Evolutionary conservation across 2,113 vertebrate genomes (phyloP), one percentile per base, ranked within the genome.

Genomic region (Mixornis gularis): DNA sequence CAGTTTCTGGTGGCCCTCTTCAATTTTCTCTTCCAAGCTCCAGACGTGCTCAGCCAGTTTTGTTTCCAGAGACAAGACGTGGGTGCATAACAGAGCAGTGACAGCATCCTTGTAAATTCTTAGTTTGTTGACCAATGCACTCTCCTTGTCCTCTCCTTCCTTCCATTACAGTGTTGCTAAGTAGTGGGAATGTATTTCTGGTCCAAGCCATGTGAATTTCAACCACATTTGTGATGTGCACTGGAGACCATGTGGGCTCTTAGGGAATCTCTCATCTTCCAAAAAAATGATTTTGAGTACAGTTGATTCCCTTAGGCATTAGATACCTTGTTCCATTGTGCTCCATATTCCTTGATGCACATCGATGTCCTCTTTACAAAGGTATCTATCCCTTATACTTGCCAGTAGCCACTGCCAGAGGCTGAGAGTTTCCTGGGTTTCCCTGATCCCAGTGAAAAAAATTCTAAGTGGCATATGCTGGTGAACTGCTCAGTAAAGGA

Each of bases 41-140:
- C 2, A 1, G 38, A 70, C 0, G 0, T 43, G 5, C 30, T 29
- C 65, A 59, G 44, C 26, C 44, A 60, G 30, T 16, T 60, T 56
- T 79, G 27, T 32, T 51, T 51, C 34, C 30, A 41, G 3, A 17
- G 43, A 41, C 1, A 0, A 80, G 15, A 59, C 1, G 3, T 17
- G 15, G 8, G 15, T 59, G 19, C 24, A 6, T 49, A 69, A 59
- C 18, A n/a, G 24, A 11, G 41, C 34, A 38, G 34, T 34, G 34
- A 73, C 34, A 40, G 34, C 1, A 0, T 26, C 52, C 32, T 36
- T 30, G 26, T 36, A 51, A 51, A 76, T 34, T 36, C 26, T 30
- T 13, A 13, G 16, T 59, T 66, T 85, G 17, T 17, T 59, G 44
- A 66, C 14, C 38, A 77, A 20, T 10, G 34, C 19, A 27, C 25